A percentile compares a stretch with the other conserved stretches of the same genome.
Conservation (phyloP, 2,797 vertebrate genomes). For the Neosilurus mollespiculum region DNA sequence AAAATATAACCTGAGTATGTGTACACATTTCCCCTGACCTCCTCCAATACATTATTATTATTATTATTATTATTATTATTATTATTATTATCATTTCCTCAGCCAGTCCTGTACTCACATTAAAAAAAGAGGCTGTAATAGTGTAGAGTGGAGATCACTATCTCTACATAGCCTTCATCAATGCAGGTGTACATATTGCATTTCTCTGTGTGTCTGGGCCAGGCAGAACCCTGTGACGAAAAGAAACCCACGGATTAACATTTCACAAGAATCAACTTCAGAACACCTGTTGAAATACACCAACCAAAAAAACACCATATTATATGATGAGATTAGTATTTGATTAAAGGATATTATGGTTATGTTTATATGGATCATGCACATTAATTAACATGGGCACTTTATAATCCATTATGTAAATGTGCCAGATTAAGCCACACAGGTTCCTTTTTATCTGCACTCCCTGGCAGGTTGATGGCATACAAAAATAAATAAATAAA, state of each 20-base stretch:
- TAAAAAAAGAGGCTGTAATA: background rate
- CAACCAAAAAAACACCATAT: background rate
- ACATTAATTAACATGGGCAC: too few species aligned
- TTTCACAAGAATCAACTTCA: background rate
- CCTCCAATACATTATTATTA: background rate
- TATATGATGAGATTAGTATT: background rate
- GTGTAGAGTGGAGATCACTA: background rate
- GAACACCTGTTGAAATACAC: slow-evolving; percentile 14
- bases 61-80: slow-evolving; percentile 7
- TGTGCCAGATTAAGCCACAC: too few species aligned
- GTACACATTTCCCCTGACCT: background rate
- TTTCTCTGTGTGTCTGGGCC: background rate
- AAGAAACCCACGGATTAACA: background rate
- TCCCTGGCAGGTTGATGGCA: too few species aligned
- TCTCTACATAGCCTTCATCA: background rate
- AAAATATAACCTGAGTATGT: background rate
- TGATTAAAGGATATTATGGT: background rate
- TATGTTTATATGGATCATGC: too few species aligned
- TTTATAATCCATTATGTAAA: too few species aligned
- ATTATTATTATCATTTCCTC: slow-evolving; percentile 6
- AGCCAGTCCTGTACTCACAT: background rate
- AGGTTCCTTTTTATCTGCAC: too few species aligned
- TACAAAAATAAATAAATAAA: too few species aligned
- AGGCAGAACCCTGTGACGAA: background rate
- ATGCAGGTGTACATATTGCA: slow-evolving; percentile 1